Conservation (phyloP, 2,113 vertebrate genomes). For the Nycticryphes semicollaris region DNA sequence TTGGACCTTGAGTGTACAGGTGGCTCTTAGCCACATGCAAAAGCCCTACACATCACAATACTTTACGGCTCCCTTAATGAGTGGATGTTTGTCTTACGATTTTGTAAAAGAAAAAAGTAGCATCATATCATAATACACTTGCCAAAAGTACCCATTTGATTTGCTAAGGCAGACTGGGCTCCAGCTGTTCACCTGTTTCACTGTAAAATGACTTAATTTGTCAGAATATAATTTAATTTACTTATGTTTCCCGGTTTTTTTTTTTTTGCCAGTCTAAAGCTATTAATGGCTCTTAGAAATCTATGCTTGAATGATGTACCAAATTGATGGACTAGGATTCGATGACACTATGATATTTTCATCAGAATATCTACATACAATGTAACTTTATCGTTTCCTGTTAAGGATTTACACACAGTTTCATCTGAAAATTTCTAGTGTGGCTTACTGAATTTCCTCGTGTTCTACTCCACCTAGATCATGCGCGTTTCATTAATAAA, state of each 20-base stretch:
- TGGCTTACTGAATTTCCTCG: background rate
- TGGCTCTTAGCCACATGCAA: no score
- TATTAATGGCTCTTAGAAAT: background rate
- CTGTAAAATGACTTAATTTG: background rate
- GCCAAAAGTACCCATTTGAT: background rate
- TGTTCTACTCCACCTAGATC: background rate
- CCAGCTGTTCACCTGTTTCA: background rate
- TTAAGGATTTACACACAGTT: background rate
- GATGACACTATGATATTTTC: background rate
- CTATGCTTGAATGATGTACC: background rate
- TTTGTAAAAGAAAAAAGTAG: background rate
- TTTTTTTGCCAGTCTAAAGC: background rate
- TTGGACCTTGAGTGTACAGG: background rate
- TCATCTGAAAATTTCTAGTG: background rate
- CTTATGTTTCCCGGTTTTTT: background rate
- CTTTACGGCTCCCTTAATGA: background rate
- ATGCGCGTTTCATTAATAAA: rapidly evolving
- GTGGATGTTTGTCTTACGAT: rapidly evolving
- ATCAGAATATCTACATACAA: background rate
- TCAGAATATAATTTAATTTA: background rate
- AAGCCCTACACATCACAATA: background rate
- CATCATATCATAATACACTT: background rate
- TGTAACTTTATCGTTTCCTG: background rate
- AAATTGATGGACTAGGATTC: background rate
- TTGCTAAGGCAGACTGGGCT: background rate